phyloP scores from a whole-genome alignment of 2,113 vertebrate genomes.

The Platichthys flesus region DNA sequence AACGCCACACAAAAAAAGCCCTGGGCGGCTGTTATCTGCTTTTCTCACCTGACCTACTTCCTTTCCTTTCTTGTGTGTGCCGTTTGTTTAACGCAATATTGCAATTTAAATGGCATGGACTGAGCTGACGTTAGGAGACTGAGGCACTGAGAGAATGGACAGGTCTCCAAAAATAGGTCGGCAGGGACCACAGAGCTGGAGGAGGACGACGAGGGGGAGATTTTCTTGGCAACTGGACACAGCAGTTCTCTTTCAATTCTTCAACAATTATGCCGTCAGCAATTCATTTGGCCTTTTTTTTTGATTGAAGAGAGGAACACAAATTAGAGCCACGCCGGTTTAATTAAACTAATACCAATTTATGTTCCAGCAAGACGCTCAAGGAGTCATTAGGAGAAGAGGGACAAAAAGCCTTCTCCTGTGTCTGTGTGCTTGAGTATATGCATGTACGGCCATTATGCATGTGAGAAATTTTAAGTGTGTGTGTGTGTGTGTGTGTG shows the following conservation, averaged over 20 bases:
- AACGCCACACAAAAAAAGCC: too few species aligned
- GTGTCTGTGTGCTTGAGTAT: constrained; percentile 8
- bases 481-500: constrained; percentile 15
- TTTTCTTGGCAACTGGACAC: constrained; percentile 21
- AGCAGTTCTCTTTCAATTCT: constrained; percentile 71
- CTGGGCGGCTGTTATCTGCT: too few species aligned
- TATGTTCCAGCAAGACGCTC: constrained; percentile 66
- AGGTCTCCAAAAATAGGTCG: constrained; percentile 55
- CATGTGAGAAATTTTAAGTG: constrained; percentile 41
- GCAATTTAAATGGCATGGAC: neutral
- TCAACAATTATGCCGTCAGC: constrained; percentile 77
- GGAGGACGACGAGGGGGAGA: neutral
- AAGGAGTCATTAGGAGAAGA: constrained; percentile 62
- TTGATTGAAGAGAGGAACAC: constrained; percentile 54
- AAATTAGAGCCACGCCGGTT: constrained; percentile 73
- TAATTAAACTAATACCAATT: constrained; percentile 83
- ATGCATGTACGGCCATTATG: constrained; percentile 29
- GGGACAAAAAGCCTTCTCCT: constrained; percentile 30
- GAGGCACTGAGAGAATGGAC: constrained; percentile 65
- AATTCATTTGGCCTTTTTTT: constrained; percentile 72
- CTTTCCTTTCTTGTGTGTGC: too few species aligned
- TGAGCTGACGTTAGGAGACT: neutral
- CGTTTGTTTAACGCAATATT: too few species aligned
- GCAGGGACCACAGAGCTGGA: constrained; percentile 10
- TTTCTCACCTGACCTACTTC: too few species aligned